Conservation (phyloP, 1,140 invertebrate genomes). For the Drosophila biarmipes region DNA sequence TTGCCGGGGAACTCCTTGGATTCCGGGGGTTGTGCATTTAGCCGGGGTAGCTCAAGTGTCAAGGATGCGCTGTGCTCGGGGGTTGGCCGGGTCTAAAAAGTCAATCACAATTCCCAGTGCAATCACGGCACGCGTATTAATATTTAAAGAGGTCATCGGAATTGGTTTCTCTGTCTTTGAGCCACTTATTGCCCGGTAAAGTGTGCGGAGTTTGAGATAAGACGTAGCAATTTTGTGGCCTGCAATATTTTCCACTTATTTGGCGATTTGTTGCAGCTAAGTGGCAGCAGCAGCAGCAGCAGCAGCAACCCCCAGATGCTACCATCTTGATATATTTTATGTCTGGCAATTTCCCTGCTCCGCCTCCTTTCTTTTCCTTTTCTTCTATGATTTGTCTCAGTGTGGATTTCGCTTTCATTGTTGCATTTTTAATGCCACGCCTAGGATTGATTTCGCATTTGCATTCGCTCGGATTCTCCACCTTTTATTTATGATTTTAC, state of each 20-base stretch:
- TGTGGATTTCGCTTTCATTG: slow-evolving; percentile 47
- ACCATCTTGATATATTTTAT: slow-evolving; percentile 57
- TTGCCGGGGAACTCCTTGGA: slow-evolving; percentile 4
- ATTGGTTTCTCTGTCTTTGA: slow-evolving; percentile 66
- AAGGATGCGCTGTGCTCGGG: slow-evolving; percentile 24
- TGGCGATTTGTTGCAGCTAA: slow-evolving; percentile 79
- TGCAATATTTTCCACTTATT: slow-evolving; percentile 82
- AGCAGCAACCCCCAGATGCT: slow-evolving; percentile 39
- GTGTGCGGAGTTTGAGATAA: slow-evolving; percentile 49
- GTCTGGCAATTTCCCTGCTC: slow-evolving; percentile 63
- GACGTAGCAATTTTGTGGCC: slow-evolving; percentile 71
- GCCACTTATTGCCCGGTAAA: slow-evolving; percentile 3
- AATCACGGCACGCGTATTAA: slow-evolving; percentile 80
- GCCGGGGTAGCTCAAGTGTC: slow-evolving; percentile 38
- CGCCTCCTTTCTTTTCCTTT: slow-evolving; percentile 33
- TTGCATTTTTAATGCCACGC: slow-evolving; percentile 69
- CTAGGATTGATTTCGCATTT: slow-evolving; percentile 72
- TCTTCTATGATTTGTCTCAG: slow-evolving; percentile 71
- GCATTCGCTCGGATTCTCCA: slow-evolving; percentile 35
- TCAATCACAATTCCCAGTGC: slow-evolving; percentile 83
- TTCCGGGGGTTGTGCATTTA: slow-evolving; percentile 50
- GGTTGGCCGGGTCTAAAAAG: slow-evolving; percentile 70
- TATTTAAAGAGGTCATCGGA: slow-evolving; percentile 83
- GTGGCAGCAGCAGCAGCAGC: slow-evolving; percentile 43
- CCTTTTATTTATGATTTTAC: slow-evolving; percentile 54